Conservation (phyloP, 2,797 vertebrate genomes). For the Lithobates pipiens region DNA sequence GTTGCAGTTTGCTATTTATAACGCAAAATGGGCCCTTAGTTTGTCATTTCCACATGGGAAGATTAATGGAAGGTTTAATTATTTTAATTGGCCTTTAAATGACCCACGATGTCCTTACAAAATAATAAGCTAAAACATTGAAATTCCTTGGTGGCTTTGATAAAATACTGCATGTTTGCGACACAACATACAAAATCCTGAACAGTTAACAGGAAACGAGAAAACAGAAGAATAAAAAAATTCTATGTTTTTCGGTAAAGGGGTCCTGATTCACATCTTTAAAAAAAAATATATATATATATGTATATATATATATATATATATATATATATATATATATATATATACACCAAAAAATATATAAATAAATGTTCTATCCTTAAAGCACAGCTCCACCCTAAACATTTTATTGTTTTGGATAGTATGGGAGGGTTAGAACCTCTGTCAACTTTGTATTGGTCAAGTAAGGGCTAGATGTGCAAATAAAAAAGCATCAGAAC, state of each 20-base stretch:
- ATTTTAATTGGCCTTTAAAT: conserved; percentile 41
- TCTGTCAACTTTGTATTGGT: no score
- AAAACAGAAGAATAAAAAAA: conserved; percentile 4
- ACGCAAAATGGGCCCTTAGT: conserved; percentile 42
- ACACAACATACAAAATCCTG: conserved; percentile 36
- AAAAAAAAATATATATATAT: no score
- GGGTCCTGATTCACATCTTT: background rate
- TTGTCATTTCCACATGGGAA: conserved; percentile 29
- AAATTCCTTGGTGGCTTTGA: conserved; percentile 37
- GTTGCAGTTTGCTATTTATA: conserved; percentile 39
- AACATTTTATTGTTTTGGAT: no score
- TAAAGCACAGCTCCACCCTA: no score
- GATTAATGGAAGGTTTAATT: conserved; percentile 50
- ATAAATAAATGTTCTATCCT: no score
- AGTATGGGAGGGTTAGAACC: no score
- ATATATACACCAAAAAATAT: no score
- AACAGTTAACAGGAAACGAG: conserved; percentile 1
- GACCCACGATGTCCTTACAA: conserved; percentile 38
- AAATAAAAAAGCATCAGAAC: no score
- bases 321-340: no score
- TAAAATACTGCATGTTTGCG: conserved; percentile 6
- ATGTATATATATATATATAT: no score
- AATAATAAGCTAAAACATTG: conserved; percentile 37
- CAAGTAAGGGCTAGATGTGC: no score
- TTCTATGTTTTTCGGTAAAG: background rate